Evolutionary conservation across 2,113 vertebrate species (phyloP), one percentile per base, ranked within the genome.

Genomic region (Neopipo cinnamomea): DNA sequence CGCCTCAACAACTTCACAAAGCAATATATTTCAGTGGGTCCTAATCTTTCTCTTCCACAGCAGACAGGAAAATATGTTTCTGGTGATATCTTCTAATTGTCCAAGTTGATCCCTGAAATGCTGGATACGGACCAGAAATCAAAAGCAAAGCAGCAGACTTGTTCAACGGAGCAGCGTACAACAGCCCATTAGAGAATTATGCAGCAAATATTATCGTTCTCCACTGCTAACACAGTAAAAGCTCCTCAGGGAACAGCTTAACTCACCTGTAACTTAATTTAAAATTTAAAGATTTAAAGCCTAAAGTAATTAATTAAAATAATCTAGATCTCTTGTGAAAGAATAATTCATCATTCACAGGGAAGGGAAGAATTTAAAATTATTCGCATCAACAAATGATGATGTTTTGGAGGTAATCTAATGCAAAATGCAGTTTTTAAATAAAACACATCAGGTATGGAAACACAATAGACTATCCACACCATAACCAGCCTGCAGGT

Each of bases 221-320:
- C 59, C 72, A 74, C 83, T 78, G 59, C 79, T 96, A 93, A 93
- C 63, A 33, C 1, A 75, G 84, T 86, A 91, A 94, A 95, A 93
- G 70, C 31, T 95, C 93, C 89, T 78, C 47, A 41, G 89, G 91
- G 95, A 95, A 86, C 59, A 93, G 79, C 85, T 93, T 88, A 96
- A 95, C 86, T 95, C 94, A 95, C 95, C 95, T 97, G 92, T 89
- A 96, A 97, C 79, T 90, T 92, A 93, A 93, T 94, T 94, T 91
- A 85, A 96, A 96, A 96, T 96, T 83, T 83, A 85, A 94, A 94
- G 79, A 92, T 88, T 88, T 91, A 86, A 89, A 67, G 30, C 84
- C 65, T 61, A 61, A 89, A 91, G 76, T 91, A 92, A 95, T 93
- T 89, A 93, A 96, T 95, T 95, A 92, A 95, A 97, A 93, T 87